These are phyloP conservation scores for Pachydiplax longipennis DNA, from an alignment of 2,888 invertebrate species.

Conservation along the genomic window DNA sequence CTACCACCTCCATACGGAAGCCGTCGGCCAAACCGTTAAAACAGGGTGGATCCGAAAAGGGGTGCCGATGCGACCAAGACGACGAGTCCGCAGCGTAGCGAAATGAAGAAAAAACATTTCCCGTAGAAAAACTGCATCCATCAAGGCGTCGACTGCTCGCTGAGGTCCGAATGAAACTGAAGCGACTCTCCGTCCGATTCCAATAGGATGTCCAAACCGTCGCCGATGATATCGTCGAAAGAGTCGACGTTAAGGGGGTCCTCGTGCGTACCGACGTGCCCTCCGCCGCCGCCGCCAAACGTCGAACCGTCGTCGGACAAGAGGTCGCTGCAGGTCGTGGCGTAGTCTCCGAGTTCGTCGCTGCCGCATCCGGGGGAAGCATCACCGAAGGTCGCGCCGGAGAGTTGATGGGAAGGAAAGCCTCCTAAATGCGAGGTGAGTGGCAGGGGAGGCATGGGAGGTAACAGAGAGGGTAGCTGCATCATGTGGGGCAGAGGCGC, in stretches of 20 bases:
- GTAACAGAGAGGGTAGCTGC: constrained; percentile 14
- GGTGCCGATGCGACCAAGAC: neutral
- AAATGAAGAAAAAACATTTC: neutral
- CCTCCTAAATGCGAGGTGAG: constrained; percentile 32
- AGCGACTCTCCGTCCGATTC: constrained; percentile 70
- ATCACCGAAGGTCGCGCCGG: constrained; percentile 38
- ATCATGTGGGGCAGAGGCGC: constrained; percentile 37
- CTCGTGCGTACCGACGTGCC: neutral
- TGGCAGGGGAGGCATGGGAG: constrained; percentile 31
- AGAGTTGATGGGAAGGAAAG: constrained; percentile 13
- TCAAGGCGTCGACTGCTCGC: constrained; percentile 50
- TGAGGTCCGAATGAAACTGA: constrained; percentile 54
- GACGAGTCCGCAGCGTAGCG: neutral
- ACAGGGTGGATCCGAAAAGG: neutral
- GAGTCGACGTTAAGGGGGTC: constrained; percentile 53
- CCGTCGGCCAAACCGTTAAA: neutral
- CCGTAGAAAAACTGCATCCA: neutral
- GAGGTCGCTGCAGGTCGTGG: constrained; percentile 51
- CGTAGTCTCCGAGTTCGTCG: constrained; percentile 53
- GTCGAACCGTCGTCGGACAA: constrained; percentile 56
- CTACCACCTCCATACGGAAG: neutral
- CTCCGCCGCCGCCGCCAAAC: constrained; percentile 50
- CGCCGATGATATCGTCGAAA: constrained; percentile 55
- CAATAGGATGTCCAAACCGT: constrained; percentile 62
- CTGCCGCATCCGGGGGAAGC: constrained; percentile 47